These are phyloP conservation scores for Crambe crambe DNA, from an alignment of 37 sponge, comb jelly and placozoan genomes.

Conservation along the genomic window DNA sequence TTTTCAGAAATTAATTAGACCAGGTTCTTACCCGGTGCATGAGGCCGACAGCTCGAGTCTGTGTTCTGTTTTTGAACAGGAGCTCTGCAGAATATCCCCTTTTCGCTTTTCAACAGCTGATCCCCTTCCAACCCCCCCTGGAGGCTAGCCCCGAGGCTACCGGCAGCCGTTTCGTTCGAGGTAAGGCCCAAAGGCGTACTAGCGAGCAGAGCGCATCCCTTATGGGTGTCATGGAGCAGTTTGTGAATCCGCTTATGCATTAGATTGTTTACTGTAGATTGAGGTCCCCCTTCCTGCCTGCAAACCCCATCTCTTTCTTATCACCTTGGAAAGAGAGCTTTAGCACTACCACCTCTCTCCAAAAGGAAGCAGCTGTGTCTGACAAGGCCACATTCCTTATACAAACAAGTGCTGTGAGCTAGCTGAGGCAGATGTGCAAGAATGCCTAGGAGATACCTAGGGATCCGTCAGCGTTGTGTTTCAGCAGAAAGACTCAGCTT, in stretches of 20 bases:
- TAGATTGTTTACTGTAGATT: too few relatives aligned
- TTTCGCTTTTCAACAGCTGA: conserved; percentile 11
- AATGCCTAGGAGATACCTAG: conserved; percentile 43
- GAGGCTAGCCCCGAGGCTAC: not conserved
- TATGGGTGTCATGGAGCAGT: too few relatives aligned
- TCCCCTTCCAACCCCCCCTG: not conserved
- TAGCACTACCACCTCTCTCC: not conserved
- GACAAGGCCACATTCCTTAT: too few relatives aligned
- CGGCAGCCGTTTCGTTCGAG: not conserved
- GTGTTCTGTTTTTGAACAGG: not conserved
- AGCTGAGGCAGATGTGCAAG: too few relatives aligned
- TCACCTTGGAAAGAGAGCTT: not conserved
- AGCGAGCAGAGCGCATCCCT: not conserved
- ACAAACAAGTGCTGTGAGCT: too few relatives aligned
- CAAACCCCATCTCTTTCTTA: not conserved
- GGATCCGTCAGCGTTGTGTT: not conserved
- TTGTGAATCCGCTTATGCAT: too few relatives aligned
- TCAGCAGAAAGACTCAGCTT: conserved; percentile 20
- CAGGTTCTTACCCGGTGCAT: not conserved
- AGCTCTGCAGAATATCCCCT: conserved; percentile 36
- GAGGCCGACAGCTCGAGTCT: not conserved
- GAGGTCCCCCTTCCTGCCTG: not conserved
- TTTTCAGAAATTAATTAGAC: too few relatives aligned
- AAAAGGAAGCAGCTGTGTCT: too few relatives aligned
- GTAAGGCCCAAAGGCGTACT: not conserved